A percentile compares a stretch with the other conserved stretches of the same genome.
Evolutionary conservation across 2,797 vertebrate genomes (phyloP).

Genomic region (Trachurus trachurus): DNA sequence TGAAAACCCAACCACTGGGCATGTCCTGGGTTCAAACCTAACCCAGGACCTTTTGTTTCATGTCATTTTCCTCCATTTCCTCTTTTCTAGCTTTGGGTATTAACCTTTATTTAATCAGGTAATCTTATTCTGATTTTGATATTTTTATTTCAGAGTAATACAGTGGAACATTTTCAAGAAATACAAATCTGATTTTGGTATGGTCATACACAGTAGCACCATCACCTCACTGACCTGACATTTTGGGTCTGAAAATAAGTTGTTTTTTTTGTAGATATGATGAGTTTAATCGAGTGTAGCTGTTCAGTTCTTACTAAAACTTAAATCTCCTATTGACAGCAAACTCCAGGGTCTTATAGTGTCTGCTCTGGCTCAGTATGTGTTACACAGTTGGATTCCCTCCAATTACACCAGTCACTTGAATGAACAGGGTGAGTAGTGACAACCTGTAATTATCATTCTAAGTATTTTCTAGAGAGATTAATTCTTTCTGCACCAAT

Average conservation of each 20-base stretch:
- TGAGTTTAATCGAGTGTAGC: neutral
- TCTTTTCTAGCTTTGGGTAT: conserved; percentile 6
- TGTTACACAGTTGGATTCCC: conserved; percentile 66
- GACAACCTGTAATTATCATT: conserved; percentile 84
- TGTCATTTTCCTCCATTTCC: neutral
- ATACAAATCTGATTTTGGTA: neutral
- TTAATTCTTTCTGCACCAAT: conserved; percentile 67
- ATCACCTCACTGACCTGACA: neutral
- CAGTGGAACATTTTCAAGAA: neutral
- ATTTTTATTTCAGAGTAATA: conserved; percentile 19
- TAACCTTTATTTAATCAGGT: conserved; percentile 10
- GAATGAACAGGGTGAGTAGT: conserved; percentile 61
- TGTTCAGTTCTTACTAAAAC: neutral
- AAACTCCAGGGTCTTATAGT: conserved; percentile 46
- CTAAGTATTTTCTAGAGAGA: conserved; percentile 71
- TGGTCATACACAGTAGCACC: neutral
- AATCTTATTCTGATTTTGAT: neutral
- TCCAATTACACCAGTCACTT: conserved; percentile 79
- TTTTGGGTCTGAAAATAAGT: neutral
- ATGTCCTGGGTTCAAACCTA: conserved; percentile 20
- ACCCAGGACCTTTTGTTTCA: conserved; percentile 17
- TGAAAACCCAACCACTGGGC: neutral
- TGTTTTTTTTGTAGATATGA: neutral
- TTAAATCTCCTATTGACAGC: conserved; percentile 29
- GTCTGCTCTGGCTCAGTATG: conserved; percentile 55